phyloP scores from a whole-genome alignment of 1,140 invertebrate genomes.

The Sweltsa coloradensis region DNA sequence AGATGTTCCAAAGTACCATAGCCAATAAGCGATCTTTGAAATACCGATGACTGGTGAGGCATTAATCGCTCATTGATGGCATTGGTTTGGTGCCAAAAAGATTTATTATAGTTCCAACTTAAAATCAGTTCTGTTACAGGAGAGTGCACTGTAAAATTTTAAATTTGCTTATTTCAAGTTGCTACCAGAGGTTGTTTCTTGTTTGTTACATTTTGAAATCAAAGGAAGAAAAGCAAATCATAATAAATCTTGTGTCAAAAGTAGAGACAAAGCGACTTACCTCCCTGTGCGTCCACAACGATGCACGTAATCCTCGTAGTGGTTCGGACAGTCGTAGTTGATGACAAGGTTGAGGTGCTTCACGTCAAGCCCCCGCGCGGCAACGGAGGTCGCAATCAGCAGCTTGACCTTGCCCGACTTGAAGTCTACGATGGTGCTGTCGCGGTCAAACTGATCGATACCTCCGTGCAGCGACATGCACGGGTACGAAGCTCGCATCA shows the following conservation, averaged over 20 bases:
- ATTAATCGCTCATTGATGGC: too few species aligned
- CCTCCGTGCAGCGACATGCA: slow-evolving; percentile 97
- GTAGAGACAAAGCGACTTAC: slow-evolving; percentile 16
- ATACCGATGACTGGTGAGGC: too few species aligned
- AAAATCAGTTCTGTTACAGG: too few species aligned
- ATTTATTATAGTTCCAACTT: too few species aligned
- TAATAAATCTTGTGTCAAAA: background rate
- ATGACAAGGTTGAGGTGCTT: slow-evolving; percentile 96
- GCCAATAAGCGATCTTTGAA: too few species aligned
- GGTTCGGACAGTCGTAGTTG: slow-evolving; percentile 99
- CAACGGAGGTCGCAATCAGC: slow-evolving; percentile 89
- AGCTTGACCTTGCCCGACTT: slow-evolving; percentile 83
- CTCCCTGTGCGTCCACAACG: slow-evolving; percentile 80
- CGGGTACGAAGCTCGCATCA: slow-evolving; percentile 92
- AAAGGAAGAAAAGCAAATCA: background rate
- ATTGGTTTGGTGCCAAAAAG: too few species aligned
- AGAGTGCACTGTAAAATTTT: background rate
- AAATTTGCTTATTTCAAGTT: background rate
- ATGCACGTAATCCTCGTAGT: slow-evolving; percentile 99
- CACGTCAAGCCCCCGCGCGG: slow-evolving; percentile 93
- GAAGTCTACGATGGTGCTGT: slow-evolving; percentile 96
- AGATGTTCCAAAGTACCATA: too few species aligned
- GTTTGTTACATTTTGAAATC: background rate
- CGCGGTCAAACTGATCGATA: slow-evolving; percentile 98
- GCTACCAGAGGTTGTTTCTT: background rate